Base-by-base conservation (phyloP, 2,888 invertebrate species). In the Teinopalpus imperialis region DNA sequence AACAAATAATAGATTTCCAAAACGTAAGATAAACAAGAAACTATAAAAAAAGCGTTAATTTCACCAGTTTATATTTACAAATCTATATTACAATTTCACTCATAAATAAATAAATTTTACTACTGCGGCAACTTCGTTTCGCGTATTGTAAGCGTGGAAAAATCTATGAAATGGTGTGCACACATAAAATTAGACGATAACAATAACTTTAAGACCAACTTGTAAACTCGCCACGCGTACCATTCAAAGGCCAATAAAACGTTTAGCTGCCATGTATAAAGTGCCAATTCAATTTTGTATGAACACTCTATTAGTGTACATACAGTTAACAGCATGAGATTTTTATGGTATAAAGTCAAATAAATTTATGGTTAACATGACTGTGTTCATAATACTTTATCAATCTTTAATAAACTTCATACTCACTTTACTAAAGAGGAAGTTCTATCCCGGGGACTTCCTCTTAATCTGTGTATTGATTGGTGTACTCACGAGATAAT, bases 141-240 rank as follows among this genome's bases (percentile, higher is more conserved):
- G 21, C 37, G 7, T 32, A 56, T 56, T 51, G 56, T 52, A 52
- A 61, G 62, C 65, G 62, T 69, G 64, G 53, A 68, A 72, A 66
- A 74, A 70, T 66, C 61, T 62, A 59, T 62, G 54, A 65, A 69
- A 57, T 67, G 55, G 59, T 66, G 61, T 70, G 66, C 58, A 60
- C 63, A 59, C 61, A 69, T 73, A 72, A 71, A 73, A 66, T 69
- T 66, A 62, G 61, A 60, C 66, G 69, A 71, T 76, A 75, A 74
- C 69, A 69, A 60, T 62, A 58, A 69, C 61, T 62, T 66, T 65
- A 63, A 67, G 65, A 65, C 61, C 59, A 56, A 66, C 61, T 63
- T 62, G 60, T 66, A 61, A 63, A 65, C 59, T 61, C 57, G 54
- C 65, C 61, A 61, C 56, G 63, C 61, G 61, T 56, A 59, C 51